Evolutionary conservation across 2,797 vertebrate genomes (phyloP), one percentile per base, ranked within the genome.

Genomic region (Heliangelus exortis): DNA sequence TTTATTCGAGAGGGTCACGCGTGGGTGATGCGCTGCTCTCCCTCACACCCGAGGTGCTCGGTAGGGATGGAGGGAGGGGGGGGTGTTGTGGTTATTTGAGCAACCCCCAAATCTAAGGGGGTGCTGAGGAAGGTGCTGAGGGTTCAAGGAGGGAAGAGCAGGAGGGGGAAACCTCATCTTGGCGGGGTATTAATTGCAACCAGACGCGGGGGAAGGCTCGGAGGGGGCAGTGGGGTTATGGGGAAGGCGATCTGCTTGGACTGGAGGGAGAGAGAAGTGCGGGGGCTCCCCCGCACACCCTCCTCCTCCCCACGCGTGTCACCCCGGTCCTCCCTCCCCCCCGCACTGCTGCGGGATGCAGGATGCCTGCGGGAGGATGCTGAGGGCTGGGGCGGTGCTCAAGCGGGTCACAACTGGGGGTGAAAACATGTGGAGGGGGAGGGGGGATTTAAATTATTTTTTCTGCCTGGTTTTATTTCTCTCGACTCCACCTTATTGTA

Each of bases 1-100:
- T 77, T 53, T 94, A 80, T 88, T 74, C 53, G 65, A 73, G 67
- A 92, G 92, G 80, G 80, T 92, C 96, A 93, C 67, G 91, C 12
- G 62, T 87, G 68, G 78, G 58, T n/a, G 63, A 54, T 31, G 61
- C 25, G 34, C 29, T 43, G 25, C 12, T 43, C 26, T 34, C 51
- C 48, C 20, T 15, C 45, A 26, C 28, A 45, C 28, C 31, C 31
- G 15, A 25, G 54, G 58, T 45, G 51, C 18, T 41, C 21, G 31
- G 48, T 36, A 28, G 29, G 61, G 28, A 31, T 63, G 34, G 20
- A 25, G 26, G 17, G 1, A 6, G 22, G 12, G 19, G 10, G 4
- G 10, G 43, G 15, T 45, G 43, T 45, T 45, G 43, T 45, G 43
- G 43, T 45, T 12, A 7, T 15, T 17, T 45, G 43, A 18, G 43